These are phyloP conservation scores for Danaus melanippus DNA, from an alignment of 1,140 invertebrate genomes.

Conservation along the genomic window DNA sequence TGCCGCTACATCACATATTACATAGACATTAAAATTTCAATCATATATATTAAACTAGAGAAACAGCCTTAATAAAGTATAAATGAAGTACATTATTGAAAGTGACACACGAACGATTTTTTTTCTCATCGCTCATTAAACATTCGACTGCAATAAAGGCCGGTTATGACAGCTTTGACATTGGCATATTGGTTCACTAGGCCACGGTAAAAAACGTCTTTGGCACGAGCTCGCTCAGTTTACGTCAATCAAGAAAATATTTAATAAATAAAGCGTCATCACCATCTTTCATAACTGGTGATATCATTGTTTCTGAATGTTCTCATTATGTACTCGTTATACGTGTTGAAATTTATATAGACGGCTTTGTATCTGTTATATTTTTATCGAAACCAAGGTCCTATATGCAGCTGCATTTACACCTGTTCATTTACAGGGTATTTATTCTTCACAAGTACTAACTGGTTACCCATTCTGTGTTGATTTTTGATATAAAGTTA, in stretches of 20 bases:
- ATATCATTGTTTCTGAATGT: conserved; percentile 44
- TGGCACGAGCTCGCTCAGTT: conserved; percentile 49
- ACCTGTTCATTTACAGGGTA: no score
- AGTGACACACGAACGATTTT: conserved; percentile 15
- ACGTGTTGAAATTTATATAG: no score
- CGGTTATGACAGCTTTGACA: conserved; percentile 57
- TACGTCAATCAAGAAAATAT: conserved; percentile 56
- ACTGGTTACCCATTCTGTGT: no score
- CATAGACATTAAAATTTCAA: no score
- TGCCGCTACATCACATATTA: conserved; percentile 2
- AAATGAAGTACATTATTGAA: conserved; percentile 3
- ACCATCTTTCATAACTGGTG: conserved; percentile 29
- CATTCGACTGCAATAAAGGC: conserved; percentile 29
- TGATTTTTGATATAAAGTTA: no score
- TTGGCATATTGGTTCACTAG: conserved; percentile 57
- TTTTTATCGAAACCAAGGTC: no score
- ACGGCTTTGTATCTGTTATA: no score
- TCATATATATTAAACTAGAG: no score
- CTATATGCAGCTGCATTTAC: no score
- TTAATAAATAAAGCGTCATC: conserved; percentile 35
- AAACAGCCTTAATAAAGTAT: conserved; percentile 1
- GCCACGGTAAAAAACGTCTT: conserved; percentile 46
- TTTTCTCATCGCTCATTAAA: conserved; percentile 29
- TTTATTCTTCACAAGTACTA: no score
- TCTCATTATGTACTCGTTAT: conserved; percentile 23